Base-by-base conservation (phyloP, 2,888 invertebrate genomes). In the Gnatocerus cornutus region DNA sequence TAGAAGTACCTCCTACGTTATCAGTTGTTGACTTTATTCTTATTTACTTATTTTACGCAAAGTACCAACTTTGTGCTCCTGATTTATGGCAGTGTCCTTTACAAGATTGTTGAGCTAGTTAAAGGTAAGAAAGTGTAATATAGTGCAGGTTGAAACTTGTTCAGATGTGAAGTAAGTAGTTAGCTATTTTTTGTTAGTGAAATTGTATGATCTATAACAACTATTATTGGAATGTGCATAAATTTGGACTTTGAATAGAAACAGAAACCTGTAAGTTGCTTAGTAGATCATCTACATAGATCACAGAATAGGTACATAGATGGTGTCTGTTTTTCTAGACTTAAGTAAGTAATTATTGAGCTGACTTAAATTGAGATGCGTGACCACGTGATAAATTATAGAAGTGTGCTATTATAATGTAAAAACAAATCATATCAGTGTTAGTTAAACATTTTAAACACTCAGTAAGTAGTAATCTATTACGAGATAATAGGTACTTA, bases 11-110 rank as follows among this genome's bases (percentile, higher is more conserved):
- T 43, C 43, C 5, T 27, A 13, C 21, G 16, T 59, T 59, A 59
- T 59, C 59, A 30, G 9, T 43, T 59, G 59, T 46, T 59, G 43
- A 45, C 59, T 59, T 43, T 30, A 13, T 3, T 43, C 46, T 29
- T 59, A 29, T 59, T 45, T 45, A 30, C 14, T 27, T 45, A n/a
- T 39, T 39, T 14, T 55, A 12, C 16, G n/a, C 13, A 39, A 55
- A 33, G 30, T 53, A 53, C 12, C 13, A 55, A 39, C 39, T 13
- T 29, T 33, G 30, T 43, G 41, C 21, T 56, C n/a, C n/a, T 43
- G 27, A 21, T 56, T 41, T 12, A 55, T 39, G 8, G 4, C 16
- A 29, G 52, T 52, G 52, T 52, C 33, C 33, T 13, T 30, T 52
- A 10, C 33, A 3, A 14, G 52, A 21, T 8, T 16, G 46, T 21